phyloP scores from a whole-genome alignment of 2,113 vertebrate species.

The Alosa alosa region DNA sequence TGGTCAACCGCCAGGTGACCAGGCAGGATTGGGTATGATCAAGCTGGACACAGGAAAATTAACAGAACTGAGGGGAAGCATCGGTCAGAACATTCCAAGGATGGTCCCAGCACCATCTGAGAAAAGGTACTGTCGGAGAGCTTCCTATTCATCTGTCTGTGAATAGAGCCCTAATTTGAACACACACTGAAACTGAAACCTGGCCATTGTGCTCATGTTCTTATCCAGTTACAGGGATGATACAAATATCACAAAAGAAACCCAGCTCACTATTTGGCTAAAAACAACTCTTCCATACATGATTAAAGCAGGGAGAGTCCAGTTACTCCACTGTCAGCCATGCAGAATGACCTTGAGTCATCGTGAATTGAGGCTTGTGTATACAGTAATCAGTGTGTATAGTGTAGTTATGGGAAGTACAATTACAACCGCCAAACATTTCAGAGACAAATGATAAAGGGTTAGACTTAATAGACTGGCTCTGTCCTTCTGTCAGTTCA shows the following conservation, averaged over 20 bases:
- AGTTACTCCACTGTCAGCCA: neutral
- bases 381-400: neutral
- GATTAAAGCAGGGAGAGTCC: neutral
- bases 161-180: neutral
- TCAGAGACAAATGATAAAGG: neutral
- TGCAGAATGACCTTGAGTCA: neutral
- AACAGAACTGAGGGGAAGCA: neutral
- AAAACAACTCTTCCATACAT: slow-evolving; percentile 1
- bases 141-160: neutral
- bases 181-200: neutral
- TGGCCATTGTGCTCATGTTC: neutral
- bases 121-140: neutral
- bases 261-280: neutral
- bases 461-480: too few relatives aligned
- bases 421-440: neutral
- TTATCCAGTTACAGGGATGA: slow-evolving; percentile 10
- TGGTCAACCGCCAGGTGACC: neutral
- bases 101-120: neutral
- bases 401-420: neutral
- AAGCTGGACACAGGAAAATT: neutral
- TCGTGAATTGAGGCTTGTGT: neutral
- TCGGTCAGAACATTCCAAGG: neutral
- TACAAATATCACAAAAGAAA: neutral
- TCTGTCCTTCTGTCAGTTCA: too few relatives aligned
- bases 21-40: neutral